Evolutionary conservation across 2,113 vertebrate species (phyloP), one percentile per base, ranked within the genome.

Genomic region (Gambusia holbrooki): DNA sequence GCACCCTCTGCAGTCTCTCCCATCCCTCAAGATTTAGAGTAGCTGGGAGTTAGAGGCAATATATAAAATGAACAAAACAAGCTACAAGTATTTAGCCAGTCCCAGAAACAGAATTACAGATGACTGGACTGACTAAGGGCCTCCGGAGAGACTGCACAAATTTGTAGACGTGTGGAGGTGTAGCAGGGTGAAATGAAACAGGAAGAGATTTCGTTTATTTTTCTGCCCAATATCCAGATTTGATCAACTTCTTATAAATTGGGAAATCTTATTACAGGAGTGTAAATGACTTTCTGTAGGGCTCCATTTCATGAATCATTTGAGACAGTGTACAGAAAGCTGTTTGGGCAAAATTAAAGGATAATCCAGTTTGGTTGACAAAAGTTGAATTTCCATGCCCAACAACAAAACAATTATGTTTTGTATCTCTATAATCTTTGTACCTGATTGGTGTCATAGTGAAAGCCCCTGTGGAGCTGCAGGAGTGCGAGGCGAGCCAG

Each of bases 381-480:
- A 37, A 62, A 61, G 62, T 0, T 13, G 54, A 0, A 2, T 17
- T 40, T 5, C 13, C 22, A 10, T 19, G 15, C 17, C 17, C 5
- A 48, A 48, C 10, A 2, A 11, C 12, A 19, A 48, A 48, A 48
- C 1, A 48, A 37, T 37, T 12, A 35, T 48, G 45, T 48, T 27
- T 27, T 48, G 45, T 3, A 27, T 48, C 5, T 1, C 37, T 61
- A 15, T 37, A 62, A 70, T 4, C 1, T 29, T 37, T 69, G 28
- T 81, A 98, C 98, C 96, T 98, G 97, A 88, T 97, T 95, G 64
- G 96, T 95, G 4, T 98, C 95, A 0, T 96, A 96, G 27, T 91
- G 82, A 74, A 96, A 97, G 32, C 97, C 96, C 28, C 95, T 96
- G 48, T 95, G 95, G 48, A 99, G 80, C 76, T 99, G 97, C 77